phyloP scores from a whole-genome alignment of 2,888 invertebrate species.

The Trachelus troglodyta region DNA sequence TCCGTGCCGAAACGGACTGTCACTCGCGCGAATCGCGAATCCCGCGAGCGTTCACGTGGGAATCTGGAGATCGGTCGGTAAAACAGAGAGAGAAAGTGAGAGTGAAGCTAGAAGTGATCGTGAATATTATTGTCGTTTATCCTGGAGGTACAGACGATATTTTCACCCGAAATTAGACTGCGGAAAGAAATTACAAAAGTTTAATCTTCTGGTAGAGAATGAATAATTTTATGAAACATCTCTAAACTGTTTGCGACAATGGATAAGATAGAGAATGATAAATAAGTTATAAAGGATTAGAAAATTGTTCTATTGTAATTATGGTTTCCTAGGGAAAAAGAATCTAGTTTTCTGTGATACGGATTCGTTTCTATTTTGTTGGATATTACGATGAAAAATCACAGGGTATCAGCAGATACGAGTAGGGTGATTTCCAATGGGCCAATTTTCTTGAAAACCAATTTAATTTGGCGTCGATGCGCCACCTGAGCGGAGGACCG shows the following conservation, averaged over 20 bases:
- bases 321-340: not conserved
- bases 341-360: not conserved
- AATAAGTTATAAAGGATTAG: not conserved
- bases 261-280: not conserved
- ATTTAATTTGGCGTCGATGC: no score
- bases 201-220: not conserved
- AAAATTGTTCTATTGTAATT: not conserved
- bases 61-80: not conserved
- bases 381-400: not conserved
- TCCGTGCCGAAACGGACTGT: not conserved
- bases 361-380: not conserved
- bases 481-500: no score
- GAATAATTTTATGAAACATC: not conserved
- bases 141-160: not conserved
- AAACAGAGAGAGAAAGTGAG: not conserved
- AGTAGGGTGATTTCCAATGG: no score
- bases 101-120: not conserved
- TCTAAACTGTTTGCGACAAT: not conserved
- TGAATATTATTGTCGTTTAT: not conserved
- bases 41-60: not conserved
- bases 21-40: not conserved
- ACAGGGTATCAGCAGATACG: not conserved
- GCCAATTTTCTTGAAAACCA: no score
- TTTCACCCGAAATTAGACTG: not conserved
- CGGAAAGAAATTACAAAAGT: no score